A percentile compares a stretch with the other conserved stretches of the same genome.
These are phyloP conservation scores for Panzeria rudis DNA, from an alignment of 2,888 invertebrate species.

Conservation along the genomic window DNA sequence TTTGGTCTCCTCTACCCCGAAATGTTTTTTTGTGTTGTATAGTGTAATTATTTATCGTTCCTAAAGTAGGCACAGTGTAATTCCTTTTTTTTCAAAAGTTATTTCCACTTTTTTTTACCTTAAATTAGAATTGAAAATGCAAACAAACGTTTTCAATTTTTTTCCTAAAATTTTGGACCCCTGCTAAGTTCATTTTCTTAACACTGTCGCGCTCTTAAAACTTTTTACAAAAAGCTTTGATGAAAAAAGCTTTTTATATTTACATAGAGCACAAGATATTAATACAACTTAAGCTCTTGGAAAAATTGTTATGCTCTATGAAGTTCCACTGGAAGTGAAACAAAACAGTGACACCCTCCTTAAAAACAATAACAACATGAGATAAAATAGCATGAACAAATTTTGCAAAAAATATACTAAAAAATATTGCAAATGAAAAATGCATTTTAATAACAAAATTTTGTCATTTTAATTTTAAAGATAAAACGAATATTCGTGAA, in stretches of 20 bases:
- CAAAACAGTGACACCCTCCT: constrained; percentile 62
- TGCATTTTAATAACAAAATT: constrained; percentile 28
- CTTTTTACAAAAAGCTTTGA: constrained; percentile 33
- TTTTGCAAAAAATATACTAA: constrained; percentile 9
- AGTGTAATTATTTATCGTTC: too few relatives aligned
- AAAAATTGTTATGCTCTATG: constrained; percentile 11
- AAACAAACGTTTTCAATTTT: too few relatives aligned
- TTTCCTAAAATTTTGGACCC: neutral
- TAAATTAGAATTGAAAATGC: too few relatives aligned
- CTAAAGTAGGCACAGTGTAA: too few relatives aligned
- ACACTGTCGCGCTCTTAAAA: constrained; percentile 17
- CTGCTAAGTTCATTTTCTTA: constrained; percentile 4
- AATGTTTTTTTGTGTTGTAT: too few relatives aligned
- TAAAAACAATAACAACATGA: constrained; percentile 43
- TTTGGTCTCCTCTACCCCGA: too few relatives aligned
- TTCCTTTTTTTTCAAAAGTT: too few relatives aligned
- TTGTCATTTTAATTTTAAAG: neutral
- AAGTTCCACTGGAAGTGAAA: constrained; percentile 68
- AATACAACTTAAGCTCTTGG: constrained; percentile 3
- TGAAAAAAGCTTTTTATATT: constrained; percentile 34
- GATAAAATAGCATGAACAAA: constrained; percentile 16
- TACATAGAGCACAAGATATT: constrained; percentile 32
- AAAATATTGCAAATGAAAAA: constrained; percentile 44
- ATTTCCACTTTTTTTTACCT: too few relatives aligned
- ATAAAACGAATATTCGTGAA: neutral